These are phyloP conservation scores for Keiferia lycopersicella DNA, from an alignment of 2,888 invertebrate species.

Conservation along the genomic window DNA sequence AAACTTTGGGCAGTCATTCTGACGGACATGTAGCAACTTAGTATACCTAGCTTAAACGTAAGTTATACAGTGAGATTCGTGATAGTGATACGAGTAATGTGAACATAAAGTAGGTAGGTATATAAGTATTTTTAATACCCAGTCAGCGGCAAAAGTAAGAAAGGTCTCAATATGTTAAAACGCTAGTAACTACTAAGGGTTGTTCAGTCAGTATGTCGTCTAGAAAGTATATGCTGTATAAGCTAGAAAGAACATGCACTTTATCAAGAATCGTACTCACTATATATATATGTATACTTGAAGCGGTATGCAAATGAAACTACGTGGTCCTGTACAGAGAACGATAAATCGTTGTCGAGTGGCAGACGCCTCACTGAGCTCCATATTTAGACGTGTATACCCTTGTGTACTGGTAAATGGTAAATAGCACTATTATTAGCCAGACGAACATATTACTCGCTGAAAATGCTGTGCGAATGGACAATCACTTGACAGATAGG, in stretches of 20 bases:
- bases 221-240: no score
- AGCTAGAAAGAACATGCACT: neutral
- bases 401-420: neutral
- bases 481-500: neutral
- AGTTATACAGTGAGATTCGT: no score
- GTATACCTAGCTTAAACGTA: no score
- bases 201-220: no score
- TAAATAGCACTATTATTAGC: slow-evolving; percentile 5
- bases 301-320: slow-evolving; percentile 46
- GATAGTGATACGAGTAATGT: no score
- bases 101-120: no score
- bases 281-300: neutral
- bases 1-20: no score
- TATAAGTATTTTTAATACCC: no score
- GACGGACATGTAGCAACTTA: no score
- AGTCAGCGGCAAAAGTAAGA: no score
- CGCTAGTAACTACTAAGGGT: no score
- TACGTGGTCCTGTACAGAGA: slow-evolving; percentile 28
- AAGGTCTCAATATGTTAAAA: no score
- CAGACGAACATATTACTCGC: neutral
- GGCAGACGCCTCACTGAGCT: slow-evolving; percentile 42
- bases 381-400: slow-evolving; percentile 42
- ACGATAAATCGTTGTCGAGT: slow-evolving; percentile 47
- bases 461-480: neutral
- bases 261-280: neutral